Base-by-base conservation (phyloP, 2,888 invertebrate genomes). In the Enoplolaimus lenunculus region DNA sequence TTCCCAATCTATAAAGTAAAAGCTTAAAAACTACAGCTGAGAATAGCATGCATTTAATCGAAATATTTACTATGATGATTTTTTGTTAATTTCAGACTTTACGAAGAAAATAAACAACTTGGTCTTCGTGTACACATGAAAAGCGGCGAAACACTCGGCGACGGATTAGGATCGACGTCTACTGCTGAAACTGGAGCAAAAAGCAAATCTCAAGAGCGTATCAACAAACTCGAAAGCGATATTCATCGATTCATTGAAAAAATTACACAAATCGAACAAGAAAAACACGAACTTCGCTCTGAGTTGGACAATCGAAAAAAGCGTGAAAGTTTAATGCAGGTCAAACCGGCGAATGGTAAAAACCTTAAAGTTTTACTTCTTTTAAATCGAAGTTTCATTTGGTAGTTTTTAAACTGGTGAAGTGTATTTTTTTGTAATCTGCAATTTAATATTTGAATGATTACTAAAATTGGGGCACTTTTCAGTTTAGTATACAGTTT, bases 1-100 rank as follows among this genome's bases (percentile, higher is more conserved):
- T n/a, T n/a, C n/a, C n/a, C n/a, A n/a, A n/a, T n/a, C n/a, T n/a
- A n/a, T n/a, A n/a, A n/a, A n/a, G n/a, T n/a, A n/a, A n/a, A n/a
- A 21, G 57, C 16, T 16, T 16, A 57, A 57, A n/a, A 57, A 16
- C n/a, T 57, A 86, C 86, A 73, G 79, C 89, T 75, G 87, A 87
- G 80, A 80, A 88, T 70, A 73, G 77, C n/a, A n/a, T 57, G n/a
- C 16, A 57, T 57, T 57, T n/a, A n/a, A 57, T 57, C n/a, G n/a
- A 57, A 57, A 57, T 57, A 21, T 57, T 57, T 2, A 45, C 60
- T 45, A 21, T 30, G 30, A 31, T 26, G 3, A 64, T 7, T 16
- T 28, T 68, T 60, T 7, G n/a, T 68, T 69, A n/a, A 66, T 70
- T 34, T 3, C 34, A 70, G 70, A 70, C 21, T 73, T 69, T 0